Conservation (phyloP, 1,140 invertebrate species). For the Chelonus insularis region DNA sequence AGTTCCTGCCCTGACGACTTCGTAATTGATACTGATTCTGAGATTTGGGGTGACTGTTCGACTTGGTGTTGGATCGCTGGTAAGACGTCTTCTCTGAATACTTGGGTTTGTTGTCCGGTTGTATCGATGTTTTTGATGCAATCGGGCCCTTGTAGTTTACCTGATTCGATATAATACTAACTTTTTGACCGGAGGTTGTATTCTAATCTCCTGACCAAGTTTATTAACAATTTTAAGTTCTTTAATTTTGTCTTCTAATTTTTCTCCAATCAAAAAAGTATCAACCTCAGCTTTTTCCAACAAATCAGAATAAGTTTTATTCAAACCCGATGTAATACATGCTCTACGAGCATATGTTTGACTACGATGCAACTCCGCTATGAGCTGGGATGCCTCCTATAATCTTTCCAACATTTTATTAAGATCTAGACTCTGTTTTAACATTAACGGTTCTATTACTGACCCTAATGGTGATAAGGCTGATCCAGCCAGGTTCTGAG, state of each 20-base stretch:
- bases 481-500: constrained; percentile 14
- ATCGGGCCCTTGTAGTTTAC: constrained; percentile 15
- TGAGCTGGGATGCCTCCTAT: constrained; percentile 5
- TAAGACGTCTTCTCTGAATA: too few species aligned
- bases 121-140: not conserved
- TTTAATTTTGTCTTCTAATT: constrained; percentile 11
- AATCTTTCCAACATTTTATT: constrained; percentile 9
- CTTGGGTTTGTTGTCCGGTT: too few species aligned
- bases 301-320: not conserved
- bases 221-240: constrained; percentile 5
- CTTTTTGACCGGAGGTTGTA: not conserved
- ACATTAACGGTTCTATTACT: not conserved
- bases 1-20: not conserved
- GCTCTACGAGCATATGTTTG: constrained; percentile 12
- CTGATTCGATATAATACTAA: not conserved
- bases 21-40: not conserved
- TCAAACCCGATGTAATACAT: constrained; percentile 9
- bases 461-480: constrained; percentile 8
- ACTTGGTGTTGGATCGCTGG: too few species aligned
- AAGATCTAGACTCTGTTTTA: not conserved
- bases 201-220: constrained; percentile 6
- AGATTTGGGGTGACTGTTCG: not conserved
- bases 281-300: constrained; percentile 9
- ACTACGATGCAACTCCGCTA: not conserved
- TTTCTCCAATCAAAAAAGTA: constrained; percentile 12